phyloP scores from a whole-genome alignment of 1,140 invertebrate genomes.

The Drosophila nasuta region DNA sequence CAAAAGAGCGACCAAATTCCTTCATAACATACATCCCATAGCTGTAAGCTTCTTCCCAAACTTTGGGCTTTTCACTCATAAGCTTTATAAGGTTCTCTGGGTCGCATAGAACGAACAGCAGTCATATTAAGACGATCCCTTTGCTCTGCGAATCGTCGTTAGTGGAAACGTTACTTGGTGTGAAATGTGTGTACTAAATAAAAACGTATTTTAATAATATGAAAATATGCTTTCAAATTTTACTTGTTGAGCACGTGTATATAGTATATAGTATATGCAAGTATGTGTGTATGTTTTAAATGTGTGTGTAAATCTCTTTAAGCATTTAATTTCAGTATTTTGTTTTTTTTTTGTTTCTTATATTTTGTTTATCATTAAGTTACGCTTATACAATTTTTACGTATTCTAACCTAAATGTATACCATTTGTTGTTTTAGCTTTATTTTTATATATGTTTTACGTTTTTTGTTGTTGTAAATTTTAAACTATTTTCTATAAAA shows the following conservation, averaged over 20 bases:
- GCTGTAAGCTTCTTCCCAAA: too few relatives aligned
- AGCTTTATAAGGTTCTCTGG: too few relatives aligned
- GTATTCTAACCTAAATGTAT: conserved; percentile 82
- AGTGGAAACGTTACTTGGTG: background rate
- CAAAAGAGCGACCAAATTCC: too few relatives aligned
- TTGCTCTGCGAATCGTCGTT: too few relatives aligned
- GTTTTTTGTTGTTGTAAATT: conserved; percentile 67
- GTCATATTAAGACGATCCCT: too few relatives aligned
- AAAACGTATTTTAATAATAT: conserved; percentile 59
- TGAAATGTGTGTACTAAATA: conserved; percentile 42
- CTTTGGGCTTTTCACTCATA: too few relatives aligned
- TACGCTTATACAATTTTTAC: conserved; percentile 80
- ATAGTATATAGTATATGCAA: conserved; percentile 29
- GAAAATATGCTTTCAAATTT: conserved; percentile 70
- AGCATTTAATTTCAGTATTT: conserved; percentile 45
- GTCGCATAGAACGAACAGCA: too few relatives aligned
- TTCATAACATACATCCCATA: too few relatives aligned
- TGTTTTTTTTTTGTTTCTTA: conserved; percentile 53
- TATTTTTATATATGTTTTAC: conserved; percentile 41
- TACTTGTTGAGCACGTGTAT: conserved; percentile 51
- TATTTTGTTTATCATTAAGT: conserved; percentile 80
- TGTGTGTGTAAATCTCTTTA: conserved; percentile 50
- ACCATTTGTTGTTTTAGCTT: conserved; percentile 57
- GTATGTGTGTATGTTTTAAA: conserved; percentile 24
- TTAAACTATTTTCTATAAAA: conserved; percentile 72